These are phyloP conservation scores for Tuta absoluta DNA, from an alignment of 2,888 invertebrate species.

Conservation along the genomic window DNA sequence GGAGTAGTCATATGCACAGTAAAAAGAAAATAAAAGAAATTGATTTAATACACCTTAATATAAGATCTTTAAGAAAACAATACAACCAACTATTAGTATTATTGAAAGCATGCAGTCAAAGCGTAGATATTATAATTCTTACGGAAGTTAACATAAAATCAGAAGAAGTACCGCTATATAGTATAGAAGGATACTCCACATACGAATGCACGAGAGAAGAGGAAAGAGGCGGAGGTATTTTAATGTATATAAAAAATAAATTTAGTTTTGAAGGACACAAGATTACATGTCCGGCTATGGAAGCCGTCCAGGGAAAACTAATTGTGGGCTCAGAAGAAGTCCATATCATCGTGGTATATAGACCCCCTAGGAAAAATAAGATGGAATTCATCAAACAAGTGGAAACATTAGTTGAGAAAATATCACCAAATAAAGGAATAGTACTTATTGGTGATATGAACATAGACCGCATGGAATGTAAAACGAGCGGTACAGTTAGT, in stretches of 20 bases:
- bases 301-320: not conserved
- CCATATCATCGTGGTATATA: constrained; percentile 1
- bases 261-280: not conserved
- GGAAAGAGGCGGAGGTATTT: constrained; percentile 25
- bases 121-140: constrained; percentile 24
- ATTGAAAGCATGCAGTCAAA: not conserved
- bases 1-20: not conserved
- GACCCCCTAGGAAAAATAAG: constrained; percentile 11
- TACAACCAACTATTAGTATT: constrained; percentile 21
- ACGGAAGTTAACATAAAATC: constrained; percentile 26
- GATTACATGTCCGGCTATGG: not conserved
- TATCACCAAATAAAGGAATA: not conserved
- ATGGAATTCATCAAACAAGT: not conserved
- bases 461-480: not conserved
- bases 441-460: constrained; percentile 17
- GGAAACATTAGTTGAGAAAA: not conserved
- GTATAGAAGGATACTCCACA: constrained; percentile 17
- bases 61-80: constrained; percentile 26
- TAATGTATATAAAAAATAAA: constrained; percentile 10
- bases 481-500: not conserved
- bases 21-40: not conserved
- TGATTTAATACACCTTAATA: constrained; percentile 25
- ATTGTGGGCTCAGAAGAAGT: not conserved
- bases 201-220: constrained; percentile 21
- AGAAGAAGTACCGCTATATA: constrained; percentile 18